Percentiles rank a stretch among this genome's conserved stretches.
Conservation (phyloP, 2,113 vertebrate species). For the Helogale parvula region DNA sequence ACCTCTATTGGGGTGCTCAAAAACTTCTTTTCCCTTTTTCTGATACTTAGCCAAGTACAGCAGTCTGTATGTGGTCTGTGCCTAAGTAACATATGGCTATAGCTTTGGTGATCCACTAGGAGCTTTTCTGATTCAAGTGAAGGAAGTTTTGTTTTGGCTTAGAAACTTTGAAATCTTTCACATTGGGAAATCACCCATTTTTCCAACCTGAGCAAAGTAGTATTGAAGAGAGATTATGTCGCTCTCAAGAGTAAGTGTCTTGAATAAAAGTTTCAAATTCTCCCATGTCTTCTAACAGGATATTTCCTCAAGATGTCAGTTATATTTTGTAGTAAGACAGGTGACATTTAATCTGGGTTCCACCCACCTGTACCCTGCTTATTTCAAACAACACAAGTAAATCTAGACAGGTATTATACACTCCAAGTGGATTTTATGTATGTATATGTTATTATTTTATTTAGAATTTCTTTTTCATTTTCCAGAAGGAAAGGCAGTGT, state of each 20-base stretch:
- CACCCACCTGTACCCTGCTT: not conserved
- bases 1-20: not conserved
- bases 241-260: not conserved
- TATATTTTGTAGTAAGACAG: not conserved
- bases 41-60: not conserved
- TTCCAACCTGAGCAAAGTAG: not conserved
- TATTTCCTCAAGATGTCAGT: not conserved
- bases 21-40: not conserved
- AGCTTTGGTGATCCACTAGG: not conserved
- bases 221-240: not conserved
- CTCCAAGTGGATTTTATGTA: not conserved
- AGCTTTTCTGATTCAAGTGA: not conserved
- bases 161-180: not conserved
- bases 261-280: not conserved
- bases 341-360: not conserved
- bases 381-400: not conserved
- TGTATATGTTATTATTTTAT: not conserved
- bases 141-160: not conserved
- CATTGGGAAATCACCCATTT: not conserved
- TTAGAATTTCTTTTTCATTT: not conserved
- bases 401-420: not conserved
- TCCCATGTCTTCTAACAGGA: not conserved
- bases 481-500: not conserved
- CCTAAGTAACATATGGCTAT: not conserved
- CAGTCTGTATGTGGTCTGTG: not conserved